These are phyloP conservation scores for Clarias laeviceps DNA, from an alignment of 2,797 vertebrate species.

Conservation along the genomic window DNA sequence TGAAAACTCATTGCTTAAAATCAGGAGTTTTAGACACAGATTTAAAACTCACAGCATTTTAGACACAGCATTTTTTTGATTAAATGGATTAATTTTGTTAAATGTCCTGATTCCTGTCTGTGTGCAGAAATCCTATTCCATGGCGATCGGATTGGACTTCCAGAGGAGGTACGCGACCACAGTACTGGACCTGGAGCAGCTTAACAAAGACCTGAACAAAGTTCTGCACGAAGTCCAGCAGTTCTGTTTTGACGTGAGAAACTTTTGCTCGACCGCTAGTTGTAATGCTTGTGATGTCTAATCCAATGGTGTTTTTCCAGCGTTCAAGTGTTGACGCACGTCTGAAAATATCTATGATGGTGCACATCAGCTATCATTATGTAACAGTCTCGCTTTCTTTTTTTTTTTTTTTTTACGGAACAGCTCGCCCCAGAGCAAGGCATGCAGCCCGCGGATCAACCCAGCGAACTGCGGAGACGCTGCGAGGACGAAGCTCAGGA, in stretches of 20 bases:
- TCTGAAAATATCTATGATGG: background rate
- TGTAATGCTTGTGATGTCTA: background rate
- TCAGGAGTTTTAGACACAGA: no score
- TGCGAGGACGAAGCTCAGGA: constrained; percentile 95
- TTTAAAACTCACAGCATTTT: no score
- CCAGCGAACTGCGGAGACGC: constrained; percentile 86
- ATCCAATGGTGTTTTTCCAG: background rate
- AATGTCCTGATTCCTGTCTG: constrained; percentile 21
- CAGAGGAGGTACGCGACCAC: constrained; percentile 95
- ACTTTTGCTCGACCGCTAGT: background rate
- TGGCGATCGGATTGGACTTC: constrained; percentile 90
- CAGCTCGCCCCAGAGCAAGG: constrained; percentile 97
- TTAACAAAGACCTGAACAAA: constrained; percentile 98
- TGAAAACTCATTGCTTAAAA: no score
- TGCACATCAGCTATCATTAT: background rate
- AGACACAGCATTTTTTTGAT: no score
- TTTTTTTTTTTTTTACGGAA: background rate
- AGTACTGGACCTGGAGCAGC: constrained; percentile 93
- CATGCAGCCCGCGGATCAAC: constrained; percentile 91
- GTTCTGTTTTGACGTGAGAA: constrained; percentile 90
- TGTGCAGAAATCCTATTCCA: constrained; percentile 92
- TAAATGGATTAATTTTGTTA: background rate
- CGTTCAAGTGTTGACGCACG: background rate
- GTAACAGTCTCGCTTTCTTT: background rate
- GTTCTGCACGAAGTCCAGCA: constrained; percentile 96